Evolutionary conservation across 2,888 invertebrate species (phyloP).

Genomic region (Pristionchus japonicus): DNA sequence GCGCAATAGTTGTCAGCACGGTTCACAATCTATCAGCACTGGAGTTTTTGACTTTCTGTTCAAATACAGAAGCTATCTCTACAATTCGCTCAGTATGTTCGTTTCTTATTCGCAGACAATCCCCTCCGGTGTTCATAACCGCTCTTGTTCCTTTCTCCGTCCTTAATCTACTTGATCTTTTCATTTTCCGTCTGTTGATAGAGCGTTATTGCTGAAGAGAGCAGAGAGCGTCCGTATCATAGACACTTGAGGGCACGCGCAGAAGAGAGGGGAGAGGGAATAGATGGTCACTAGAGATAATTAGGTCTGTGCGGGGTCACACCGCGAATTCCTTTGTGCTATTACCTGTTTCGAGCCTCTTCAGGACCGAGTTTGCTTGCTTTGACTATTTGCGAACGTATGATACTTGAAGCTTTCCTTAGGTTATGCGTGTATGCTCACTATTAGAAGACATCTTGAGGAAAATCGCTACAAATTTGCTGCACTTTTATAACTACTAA

Average conservation of each 20-base stretch:
- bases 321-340: background rate
- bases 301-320: slow-evolving; percentile 12
- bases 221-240: background rate
- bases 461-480: too few species aligned
- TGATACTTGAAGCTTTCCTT: too few species aligned
- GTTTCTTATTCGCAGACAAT: too few species aligned
- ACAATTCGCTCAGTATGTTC: too few species aligned
- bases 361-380: background rate
- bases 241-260: background rate
- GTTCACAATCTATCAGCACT: too few species aligned
- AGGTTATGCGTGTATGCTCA: too few species aligned
- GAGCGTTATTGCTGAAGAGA: too few species aligned
- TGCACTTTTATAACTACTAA: background rate
- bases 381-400: background rate
- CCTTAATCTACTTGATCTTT: background rate
- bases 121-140: background rate
- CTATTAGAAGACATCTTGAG: too few species aligned
- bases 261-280: background rate
- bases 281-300: slow-evolving; percentile 18
- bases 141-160: background rate
- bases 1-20: background rate
- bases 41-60: too few species aligned
- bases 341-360: background rate
- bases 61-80: too few species aligned
- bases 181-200: background rate